Base-by-base conservation (phyloP, 1,140 invertebrate genomes). In the Aphidius gifuensis region DNA sequence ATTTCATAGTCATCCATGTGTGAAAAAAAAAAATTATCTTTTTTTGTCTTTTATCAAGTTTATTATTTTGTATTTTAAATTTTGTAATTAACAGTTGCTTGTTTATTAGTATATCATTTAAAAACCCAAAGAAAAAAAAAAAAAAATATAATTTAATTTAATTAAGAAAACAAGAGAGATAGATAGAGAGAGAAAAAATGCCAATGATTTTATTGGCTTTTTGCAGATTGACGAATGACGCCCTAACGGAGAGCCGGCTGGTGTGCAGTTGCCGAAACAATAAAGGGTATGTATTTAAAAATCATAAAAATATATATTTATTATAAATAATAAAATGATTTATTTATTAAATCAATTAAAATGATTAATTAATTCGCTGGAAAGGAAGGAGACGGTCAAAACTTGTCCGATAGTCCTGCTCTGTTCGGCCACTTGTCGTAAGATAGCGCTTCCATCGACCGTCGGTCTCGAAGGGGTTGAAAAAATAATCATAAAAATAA, bases 171-270 rank as follows among this genome's bases (percentile, higher is more conserved):
- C 16, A 16, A 16, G 16, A 16, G 16, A 16, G 16, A 16, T 16
- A 16, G 16, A 16, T 40, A 43, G 43, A 55, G 39, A 42, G 4
- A n/a, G 4, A 11, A 42, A n/a, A 38, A 23, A 53, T 9, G 23
- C 2, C 23, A 32, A n/a, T 55, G n/a, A 55, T 39, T 43, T 5
- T 11, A 42, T 55, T 44, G 43, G 43, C 2, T 38, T 55, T n/a
- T 75, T 73, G 7, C 66, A 79, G 77, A 76, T 78, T 72, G 69
- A 71, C 74, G 70, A 77, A 80, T 77, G 77, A 76, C 68, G 74
- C 72, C 76, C 69, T 79, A 77, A 73, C 71, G 68, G 71, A 73
- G 72, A 70, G 74, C 68, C 74, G 76, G 70, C 74, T 76, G 77
- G 72, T 75, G 72, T 71, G 70, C 68, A 69, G 68, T 75, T 71